Base-by-base conservation (phyloP, 2,113 vertebrate genomes). In the Petromus typicus region DNA sequence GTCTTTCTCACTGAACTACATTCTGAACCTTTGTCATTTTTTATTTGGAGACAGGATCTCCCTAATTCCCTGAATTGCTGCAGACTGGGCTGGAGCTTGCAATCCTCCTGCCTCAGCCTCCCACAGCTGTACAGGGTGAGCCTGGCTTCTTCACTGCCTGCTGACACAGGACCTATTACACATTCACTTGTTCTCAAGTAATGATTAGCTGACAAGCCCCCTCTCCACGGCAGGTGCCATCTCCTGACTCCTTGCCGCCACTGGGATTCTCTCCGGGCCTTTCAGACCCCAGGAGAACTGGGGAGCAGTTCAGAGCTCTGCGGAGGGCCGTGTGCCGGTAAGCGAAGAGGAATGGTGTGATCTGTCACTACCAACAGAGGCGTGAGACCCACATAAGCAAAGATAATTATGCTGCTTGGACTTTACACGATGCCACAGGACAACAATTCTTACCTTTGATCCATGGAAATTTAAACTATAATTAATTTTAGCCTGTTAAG, bases 401-500 rank as follows among this genome's bases (percentile, higher is more conserved):
- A 90, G 69, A 71, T 48, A 83, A 71, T 61, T 86, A 51, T 54
- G 37, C 9, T 92, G 32, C 73, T 90, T 73, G 57, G 34, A 48
- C 22, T 94, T 78, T 59, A 57, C 17, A 89, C 27, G 89, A 73
- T 82, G n/a, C n/a, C 40, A 83, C 79, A 78, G 14, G 18, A 43
- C 9, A 84, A 84, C 91, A 89, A 37, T 66, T 86, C 17, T 82
- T 71, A 61, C 20, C 82, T 87, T 57, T 54, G 69, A 88, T 64
- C n/a, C 34, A 75, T n/a, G 7, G 20, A 94, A 83, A 95, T 71
- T 43, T 81, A 45, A 13, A 64, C 75, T 61, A 17, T 85, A 91
- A 86, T 64, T 88, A 75, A 75, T 90, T 81, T 93, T 79, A 79
- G n/a, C 18, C 54, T 86, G 76, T 67, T 67, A 89, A 76, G 76